Percentiles rank a stretch among this genome's conserved stretches.
phyloP scores from a whole-genome alignment of 2,797 vertebrate genomes.

The Pogoniulus pusillus region DNA sequence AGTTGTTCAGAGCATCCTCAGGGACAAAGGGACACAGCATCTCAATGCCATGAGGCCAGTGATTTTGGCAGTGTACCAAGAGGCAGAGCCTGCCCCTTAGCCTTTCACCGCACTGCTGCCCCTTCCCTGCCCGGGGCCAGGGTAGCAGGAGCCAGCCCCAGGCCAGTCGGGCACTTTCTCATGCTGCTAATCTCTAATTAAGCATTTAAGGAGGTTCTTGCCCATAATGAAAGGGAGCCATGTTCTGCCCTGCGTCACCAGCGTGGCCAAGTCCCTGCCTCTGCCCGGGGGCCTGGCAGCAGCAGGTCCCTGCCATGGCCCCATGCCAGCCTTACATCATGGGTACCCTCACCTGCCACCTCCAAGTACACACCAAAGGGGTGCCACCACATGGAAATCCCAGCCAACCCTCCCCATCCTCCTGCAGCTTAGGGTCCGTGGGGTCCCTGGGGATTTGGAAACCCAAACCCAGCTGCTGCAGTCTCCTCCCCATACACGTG shows the following conservation, averaged over 20 bases:
- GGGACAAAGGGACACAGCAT: not conserved
- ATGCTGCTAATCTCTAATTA: conserved; percentile 10
- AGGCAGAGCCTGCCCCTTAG: not conserved
- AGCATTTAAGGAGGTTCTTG: not conserved
- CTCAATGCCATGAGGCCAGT: fast-evolving
- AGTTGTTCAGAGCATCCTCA: not conserved
- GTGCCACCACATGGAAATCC: not conserved
- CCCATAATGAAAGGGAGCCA: conserved; percentile 25
- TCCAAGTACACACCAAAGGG: not conserved
- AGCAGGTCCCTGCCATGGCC: not conserved
- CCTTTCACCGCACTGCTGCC: not conserved
- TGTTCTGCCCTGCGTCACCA: not conserved
- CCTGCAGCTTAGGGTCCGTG: fast-evolving
- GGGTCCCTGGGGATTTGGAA: not conserved
- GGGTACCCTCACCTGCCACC: not conserved
- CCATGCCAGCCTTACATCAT: fast-evolving
- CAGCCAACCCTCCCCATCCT: fast-evolving
- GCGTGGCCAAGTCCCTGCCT: not conserved
- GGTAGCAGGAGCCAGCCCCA: not conserved
- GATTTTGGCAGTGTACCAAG: not conserved
- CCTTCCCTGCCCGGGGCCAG: not conserved
- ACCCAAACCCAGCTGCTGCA: not conserved
- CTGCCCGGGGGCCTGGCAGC: not conserved
- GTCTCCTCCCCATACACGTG: not conserved
- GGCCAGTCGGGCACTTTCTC: conserved; percentile 40